Evolutionary conservation across 2,888 invertebrate genomes (phyloP).

Genomic region (Dyspetes luteomarginatus): DNA sequence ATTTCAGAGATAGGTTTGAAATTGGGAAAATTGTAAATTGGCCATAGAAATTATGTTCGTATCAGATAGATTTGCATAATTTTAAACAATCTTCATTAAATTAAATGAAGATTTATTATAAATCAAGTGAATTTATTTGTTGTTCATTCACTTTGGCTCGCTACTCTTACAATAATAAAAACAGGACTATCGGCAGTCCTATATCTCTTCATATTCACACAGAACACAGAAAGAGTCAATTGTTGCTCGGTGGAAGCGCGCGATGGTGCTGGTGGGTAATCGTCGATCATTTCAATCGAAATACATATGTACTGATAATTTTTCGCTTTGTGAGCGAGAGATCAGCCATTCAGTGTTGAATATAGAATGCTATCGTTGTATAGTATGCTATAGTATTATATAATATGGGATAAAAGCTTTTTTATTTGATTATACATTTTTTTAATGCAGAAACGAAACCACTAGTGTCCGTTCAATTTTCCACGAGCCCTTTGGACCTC

Average conservation of each 20-base stretch:
- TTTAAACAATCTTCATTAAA: too few relatives aligned
- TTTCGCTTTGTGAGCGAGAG: not conserved
- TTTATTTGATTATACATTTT: constrained; percentile 48
- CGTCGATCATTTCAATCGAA: not conserved
- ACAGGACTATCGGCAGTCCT: too few relatives aligned
- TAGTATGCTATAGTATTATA: too few relatives aligned
- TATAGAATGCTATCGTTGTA: not conserved
- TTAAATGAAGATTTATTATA: too few relatives aligned
- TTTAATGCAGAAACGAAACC: constrained; percentile 16
- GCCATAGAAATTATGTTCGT: too few relatives aligned
- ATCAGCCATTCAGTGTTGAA: not conserved
- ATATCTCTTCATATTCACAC: not conserved
- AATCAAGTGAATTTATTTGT: too few relatives aligned
- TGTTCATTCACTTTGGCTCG: too few relatives aligned
- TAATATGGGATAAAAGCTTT: constrained; percentile 49
- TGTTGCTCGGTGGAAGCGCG: not conserved
- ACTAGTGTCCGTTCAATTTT: constrained; percentile 44
- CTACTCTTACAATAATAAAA: too few relatives aligned
- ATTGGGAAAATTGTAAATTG: too few relatives aligned
- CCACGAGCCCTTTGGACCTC: constrained; percentile 50
- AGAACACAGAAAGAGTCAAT: not conserved
- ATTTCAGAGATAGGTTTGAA: too few relatives aligned
- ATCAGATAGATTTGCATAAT: too few relatives aligned
- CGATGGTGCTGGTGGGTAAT: not conserved
- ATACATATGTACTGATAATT: not conserved